Evolutionary conservation across 2,888 invertebrate genomes (phyloP).

Genomic region (Syrista parreyssii): DNA sequence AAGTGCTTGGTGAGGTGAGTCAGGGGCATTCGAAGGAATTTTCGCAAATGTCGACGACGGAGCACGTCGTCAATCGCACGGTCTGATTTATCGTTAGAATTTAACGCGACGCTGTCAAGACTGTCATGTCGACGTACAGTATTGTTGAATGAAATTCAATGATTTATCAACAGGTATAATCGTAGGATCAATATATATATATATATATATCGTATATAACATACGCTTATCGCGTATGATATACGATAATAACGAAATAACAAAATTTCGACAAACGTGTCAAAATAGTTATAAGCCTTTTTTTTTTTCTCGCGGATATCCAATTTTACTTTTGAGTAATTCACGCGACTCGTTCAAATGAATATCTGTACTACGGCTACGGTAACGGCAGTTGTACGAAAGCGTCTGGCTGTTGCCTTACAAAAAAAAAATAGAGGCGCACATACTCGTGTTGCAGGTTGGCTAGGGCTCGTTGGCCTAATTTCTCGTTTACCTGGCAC

Average conservation of each 20-base stretch:
- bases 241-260: neutral
- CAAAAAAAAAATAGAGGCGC: neutral
- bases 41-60: neutral
- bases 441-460: neutral
- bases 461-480: neutral
- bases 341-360: too few species aligned
- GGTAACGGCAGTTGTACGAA: neutral
- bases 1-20: neutral
- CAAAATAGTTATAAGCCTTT: neutral
- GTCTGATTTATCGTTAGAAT: neutral
- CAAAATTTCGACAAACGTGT: neutral
- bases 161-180: neutral
- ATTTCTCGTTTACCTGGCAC: neutral
- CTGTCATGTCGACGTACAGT: neutral
- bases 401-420: neutral
- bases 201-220: too few species aligned
- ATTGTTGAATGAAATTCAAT: neutral
- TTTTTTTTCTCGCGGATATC: too few species aligned
- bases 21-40: neutral
- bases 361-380: neutral
- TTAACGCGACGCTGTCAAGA: neutral
- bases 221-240: neutral
- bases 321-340: too few species aligned
- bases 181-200: neutral
- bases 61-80: neutral